Base-by-base conservation (phyloP, 2,113 vertebrate genomes). In the Furnarius figulus region DNA sequence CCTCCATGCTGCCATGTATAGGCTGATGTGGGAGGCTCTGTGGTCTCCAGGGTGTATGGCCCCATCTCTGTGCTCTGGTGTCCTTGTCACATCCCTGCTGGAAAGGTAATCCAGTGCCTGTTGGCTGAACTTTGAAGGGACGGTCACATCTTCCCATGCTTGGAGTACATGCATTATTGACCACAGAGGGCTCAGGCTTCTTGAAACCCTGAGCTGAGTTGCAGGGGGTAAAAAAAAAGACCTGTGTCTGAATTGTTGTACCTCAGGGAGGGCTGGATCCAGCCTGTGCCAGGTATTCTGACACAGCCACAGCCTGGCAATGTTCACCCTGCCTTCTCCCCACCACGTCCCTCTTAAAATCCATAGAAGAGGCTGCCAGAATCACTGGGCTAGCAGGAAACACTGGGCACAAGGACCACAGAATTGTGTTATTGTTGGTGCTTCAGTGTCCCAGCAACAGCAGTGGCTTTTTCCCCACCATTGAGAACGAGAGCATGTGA, bases 401-500 rank as follows among this genome's bases (percentile, higher is more conserved):
- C 59, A 11, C 13, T 8, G 73, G 84, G 58, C 39, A 79, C 42
- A 58, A 47, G 35, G 23, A 52, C 31, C 1, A 2, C 6, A 2
- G 47, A 63, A 55, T 9, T 50, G 67, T 55, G 63, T 71, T 79
- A 3, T 35, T 81, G 49, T 66, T 58, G 42, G 20, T 62, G 28
- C 33, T 68, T 49, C 55, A 23, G 28, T 30, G 44, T 53, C 91
- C 53, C 53, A 76, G 2, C 19, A 42, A 13, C 25, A 83, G 74
- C 66, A 46, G 14, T 80, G 89, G 21, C 58, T 63, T 89, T 71
- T 80, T 16, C 50, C 44, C 65, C 90, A 56, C 37, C n/a, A 3
- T 0, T 31, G 91, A 2, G 2, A 63, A 35, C 0, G 2, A 67
- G 39, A 74, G 17, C 18, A 2, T 0, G 0, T 25, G 30, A 37